Evolutionary conservation across 2,113 vertebrate species (phyloP), one percentile per base, ranked within the genome.

Genomic region (Syrmaticus mikado): DNA sequence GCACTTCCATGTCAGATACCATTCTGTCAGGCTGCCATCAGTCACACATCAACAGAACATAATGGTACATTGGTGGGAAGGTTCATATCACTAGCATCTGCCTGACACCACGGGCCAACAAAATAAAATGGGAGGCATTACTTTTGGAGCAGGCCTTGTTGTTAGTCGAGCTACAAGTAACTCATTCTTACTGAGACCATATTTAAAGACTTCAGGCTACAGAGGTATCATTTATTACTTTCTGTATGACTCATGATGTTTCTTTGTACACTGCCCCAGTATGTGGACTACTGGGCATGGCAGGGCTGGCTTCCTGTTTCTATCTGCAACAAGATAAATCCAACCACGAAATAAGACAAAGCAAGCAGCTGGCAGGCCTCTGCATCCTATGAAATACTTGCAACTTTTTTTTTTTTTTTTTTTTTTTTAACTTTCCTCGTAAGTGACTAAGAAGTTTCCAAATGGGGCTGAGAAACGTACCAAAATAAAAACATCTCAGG

Each of bases 191-290:
- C 20, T n/a, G 41, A 67, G 41, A n/a, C 65, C 65, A 32, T 24
- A 45, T 67, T 45, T 67, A 32, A 67, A 67, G 41, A 67, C 41
- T 11, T 67, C 15, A n/a, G 65, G 41, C 20, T 45, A 32, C 30
- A n/a, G 41, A 45, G 48, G 48, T 24, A 50, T 45, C 0, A 28
- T 71, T 62, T 66, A 52, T 28, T 71, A 43, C 24, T 48, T 85
- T 82, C 45, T 67, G 27, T 60, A 53, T 0, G 0, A 6, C 34
- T 93, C 0, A 0, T 76, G 41, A 3, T n/a, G 50, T 30, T 92
- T 76, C 67, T 74, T 62, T 78, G 1, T 36, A 11, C n/a, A 58
- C 30, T 15, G 36, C 6, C 18, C 48, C 38, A 60, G 52, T 2
- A 32, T 14, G 43, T 65, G 67, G 34, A 72, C 71, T 45, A 64